phyloP scores from a whole-genome alignment of 2,113 vertebrate genomes.

The Entomyzon cyanotis region DNA sequence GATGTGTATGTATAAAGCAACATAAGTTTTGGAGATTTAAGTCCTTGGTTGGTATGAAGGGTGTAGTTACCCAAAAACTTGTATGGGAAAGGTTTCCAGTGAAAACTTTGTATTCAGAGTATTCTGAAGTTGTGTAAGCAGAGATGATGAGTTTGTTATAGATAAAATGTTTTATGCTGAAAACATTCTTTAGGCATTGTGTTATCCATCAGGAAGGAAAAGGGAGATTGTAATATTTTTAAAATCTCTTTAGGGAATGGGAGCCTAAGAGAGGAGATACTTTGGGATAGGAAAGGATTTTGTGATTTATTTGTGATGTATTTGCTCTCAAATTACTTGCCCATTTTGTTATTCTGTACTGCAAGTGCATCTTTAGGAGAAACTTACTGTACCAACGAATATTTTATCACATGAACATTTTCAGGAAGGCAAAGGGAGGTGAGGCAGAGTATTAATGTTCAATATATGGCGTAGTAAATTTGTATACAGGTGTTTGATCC shows the following conservation, averaged over 20 bases:
- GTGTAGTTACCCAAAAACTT: not conserved
- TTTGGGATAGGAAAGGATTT: not conserved
- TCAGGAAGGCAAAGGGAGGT: not conserved
- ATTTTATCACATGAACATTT: not conserved
- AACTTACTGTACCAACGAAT: not conserved
- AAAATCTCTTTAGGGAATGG: not conserved
- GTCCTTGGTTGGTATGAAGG: not conserved
- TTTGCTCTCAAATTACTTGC: not conserved
- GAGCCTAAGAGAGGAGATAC: not conserved
- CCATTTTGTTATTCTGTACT: not conserved
- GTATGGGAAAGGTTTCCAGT: not conserved
- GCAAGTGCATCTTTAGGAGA: not conserved
- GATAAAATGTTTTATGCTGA: not conserved
- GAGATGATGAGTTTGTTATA: not conserved
- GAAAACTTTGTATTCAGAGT: not conserved
- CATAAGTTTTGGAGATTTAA: not conserved
- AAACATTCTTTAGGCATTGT: not conserved
- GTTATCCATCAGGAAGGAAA: not conserved
- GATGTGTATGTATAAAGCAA: not conserved
- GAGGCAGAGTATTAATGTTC: not conserved
- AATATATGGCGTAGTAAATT: not conserved
- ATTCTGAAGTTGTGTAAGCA: not conserved
- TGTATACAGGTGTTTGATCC: not conserved
- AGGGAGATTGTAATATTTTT: not conserved
- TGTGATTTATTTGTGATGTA: fast-evolving